A percentile compares a stretch with the other conserved stretches of the same genome.
These are phyloP conservation scores for Drosophila sturtevanti DNA, from an alignment of 1,140 invertebrate genomes.

Conservation along the genomic window DNA sequence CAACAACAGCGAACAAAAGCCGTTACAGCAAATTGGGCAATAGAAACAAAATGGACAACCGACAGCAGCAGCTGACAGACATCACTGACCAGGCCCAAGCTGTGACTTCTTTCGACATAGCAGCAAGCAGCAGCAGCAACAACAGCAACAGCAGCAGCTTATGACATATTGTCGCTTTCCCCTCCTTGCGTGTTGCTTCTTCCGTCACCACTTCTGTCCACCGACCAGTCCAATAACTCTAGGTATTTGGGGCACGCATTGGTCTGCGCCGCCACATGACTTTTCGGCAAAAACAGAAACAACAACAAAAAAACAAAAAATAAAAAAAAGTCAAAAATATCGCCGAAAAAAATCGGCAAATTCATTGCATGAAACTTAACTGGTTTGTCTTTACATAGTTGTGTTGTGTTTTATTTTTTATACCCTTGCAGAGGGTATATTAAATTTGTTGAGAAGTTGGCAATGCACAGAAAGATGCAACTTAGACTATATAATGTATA, in stretches of 20 bases:
- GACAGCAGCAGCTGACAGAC: not conserved
- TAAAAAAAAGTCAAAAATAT: slow-evolving; percentile 6
- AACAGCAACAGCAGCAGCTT: not conserved
- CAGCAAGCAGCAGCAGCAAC: too few species aligned
- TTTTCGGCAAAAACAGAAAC: slow-evolving; percentile 22
- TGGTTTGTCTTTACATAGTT: slow-evolving; percentile 39
- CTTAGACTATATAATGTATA: too few species aligned
- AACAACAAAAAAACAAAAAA: slow-evolving; percentile 11
- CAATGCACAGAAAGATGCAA: too few species aligned
- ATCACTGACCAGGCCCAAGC: slow-evolving; percentile 39
- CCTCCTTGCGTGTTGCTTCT: not conserved
- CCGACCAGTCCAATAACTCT: slow-evolving; percentile 29
- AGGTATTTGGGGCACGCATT: slow-evolving; percentile 68
- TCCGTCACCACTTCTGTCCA: not conserved
- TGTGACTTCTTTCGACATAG: slow-evolving; percentile 23
- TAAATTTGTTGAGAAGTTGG: too few species aligned
- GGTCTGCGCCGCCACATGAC: slow-evolving; percentile 10
- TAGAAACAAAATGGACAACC: not conserved
- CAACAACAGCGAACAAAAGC: slow-evolving; percentile 10
- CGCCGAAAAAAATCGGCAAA: slow-evolving; percentile 11
- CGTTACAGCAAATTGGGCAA: slow-evolving; percentile 13
- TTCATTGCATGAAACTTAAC: slow-evolving; percentile 36
- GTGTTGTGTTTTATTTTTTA: not conserved
- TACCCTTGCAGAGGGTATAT: too few species aligned
- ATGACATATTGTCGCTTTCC: slow-evolving; percentile 30